phyloP scores from a whole-genome alignment of 2,888 invertebrate genomes.

The Noctua comes region DNA sequence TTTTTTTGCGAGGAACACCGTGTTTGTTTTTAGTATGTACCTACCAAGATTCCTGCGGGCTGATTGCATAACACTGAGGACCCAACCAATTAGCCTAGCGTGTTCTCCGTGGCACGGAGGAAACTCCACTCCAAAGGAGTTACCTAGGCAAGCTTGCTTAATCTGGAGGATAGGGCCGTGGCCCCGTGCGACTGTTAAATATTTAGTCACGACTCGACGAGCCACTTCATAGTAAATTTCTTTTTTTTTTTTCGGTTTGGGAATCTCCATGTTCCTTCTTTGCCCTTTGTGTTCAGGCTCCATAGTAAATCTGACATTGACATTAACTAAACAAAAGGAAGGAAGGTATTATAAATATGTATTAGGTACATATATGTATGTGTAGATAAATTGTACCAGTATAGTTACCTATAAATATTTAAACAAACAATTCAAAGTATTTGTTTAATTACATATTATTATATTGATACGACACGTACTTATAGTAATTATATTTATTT shows the following conservation, averaged over 20 bases:
- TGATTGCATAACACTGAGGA: too few species aligned
- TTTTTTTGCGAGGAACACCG: too few species aligned
- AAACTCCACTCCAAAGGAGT: too few species aligned
- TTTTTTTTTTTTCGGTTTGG: too few species aligned
- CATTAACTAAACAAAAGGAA: neutral
- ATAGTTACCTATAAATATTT: constrained; percentile 1
- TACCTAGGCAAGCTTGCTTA: neutral
- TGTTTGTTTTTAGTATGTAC: too few species aligned
- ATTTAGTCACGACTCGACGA: too few species aligned
- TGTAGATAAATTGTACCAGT: neutral
- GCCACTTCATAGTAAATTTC: neutral
- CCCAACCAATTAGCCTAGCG: too few species aligned
- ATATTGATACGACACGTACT: constrained; percentile 24
- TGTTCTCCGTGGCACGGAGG: too few species aligned
- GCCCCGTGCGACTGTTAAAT: neutral
- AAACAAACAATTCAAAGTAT: constrained; percentile 7
- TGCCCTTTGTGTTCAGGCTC: too few species aligned
- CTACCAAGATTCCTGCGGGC: too few species aligned
- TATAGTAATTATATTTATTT: neutral
- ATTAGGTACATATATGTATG: neutral
- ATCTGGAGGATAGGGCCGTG: neutral
- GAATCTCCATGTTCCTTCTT: too few species aligned
- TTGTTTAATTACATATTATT: constrained; percentile 4
- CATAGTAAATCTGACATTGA: neutral
- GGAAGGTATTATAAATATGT: constrained; percentile 1